Evolutionary conservation across 1,140 invertebrate genomes (phyloP).

Genomic region (Mya arenaria): DNA sequence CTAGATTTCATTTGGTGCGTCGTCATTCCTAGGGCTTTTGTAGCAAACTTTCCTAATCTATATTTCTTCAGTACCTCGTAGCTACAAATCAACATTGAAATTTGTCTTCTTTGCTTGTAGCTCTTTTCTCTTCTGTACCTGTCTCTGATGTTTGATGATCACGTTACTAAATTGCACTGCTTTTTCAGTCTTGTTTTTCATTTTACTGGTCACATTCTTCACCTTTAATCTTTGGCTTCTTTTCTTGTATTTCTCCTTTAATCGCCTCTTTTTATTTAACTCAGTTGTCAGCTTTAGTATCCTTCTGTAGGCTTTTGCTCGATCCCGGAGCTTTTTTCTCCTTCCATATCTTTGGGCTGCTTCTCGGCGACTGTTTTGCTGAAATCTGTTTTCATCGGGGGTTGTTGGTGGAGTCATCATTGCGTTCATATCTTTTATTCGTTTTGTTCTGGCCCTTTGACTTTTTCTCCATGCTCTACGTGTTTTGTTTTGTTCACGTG

Average conservation of each 20-base stretch:
- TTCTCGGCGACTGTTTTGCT: neutral
- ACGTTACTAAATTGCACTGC: neutral
- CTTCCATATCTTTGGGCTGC: neutral
- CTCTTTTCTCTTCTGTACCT: neutral
- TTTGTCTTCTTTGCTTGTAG: neutral
- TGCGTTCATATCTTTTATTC: neutral
- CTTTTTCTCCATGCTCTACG: neutral
- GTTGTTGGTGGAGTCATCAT: slow-evolving; percentile 2
- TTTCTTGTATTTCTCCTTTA: slow-evolving; percentile 18
- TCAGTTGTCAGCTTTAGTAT: neutral
- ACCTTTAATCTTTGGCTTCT: neutral
- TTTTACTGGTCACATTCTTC: neutral
- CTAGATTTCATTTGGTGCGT: neutral
- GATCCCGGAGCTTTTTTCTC: neutral
- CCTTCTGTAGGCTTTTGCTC: neutral
- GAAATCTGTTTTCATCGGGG: neutral
- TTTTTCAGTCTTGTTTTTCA: neutral
- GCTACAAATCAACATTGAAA: neutral
- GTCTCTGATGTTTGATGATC: neutral
- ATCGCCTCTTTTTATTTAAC: neutral
- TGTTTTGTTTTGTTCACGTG: neutral
- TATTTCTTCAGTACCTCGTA: neutral
- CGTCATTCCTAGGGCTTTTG: neutral
- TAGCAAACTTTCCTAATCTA: neutral
- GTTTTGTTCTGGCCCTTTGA: neutral